Base-by-base conservation (phyloP, 2,888 invertebrate genomes). In the Theretra japonica region DNA sequence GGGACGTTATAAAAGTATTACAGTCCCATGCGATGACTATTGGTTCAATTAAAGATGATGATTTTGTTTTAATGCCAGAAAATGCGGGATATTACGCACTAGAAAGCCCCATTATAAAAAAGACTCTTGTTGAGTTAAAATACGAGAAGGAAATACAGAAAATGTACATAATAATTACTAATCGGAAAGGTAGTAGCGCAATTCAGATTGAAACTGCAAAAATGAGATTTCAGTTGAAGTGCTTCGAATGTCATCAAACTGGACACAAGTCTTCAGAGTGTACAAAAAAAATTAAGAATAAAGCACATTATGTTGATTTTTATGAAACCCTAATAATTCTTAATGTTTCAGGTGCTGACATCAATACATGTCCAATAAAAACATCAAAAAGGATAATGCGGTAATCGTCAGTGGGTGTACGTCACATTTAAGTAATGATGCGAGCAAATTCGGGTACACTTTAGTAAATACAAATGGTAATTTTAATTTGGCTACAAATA, bases 371-470 rank as follows among this genome's bases (percentile, higher is more conserved):
- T 53, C 17, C 5, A 53, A n/a, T 53, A 17, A 53, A n/a, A 53
- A 53, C 53, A 19, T 53, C 5, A n/a, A 53, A 53, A 21, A 57
- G 23, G 21, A 57, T 57, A 8, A 21, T 8, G 23, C 23, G 56
- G n/a, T n/a, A n/a, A n/a, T 57, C 57, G 57, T 23, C 57, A 57
- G 57, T 57, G 57, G 21, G 21, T 50, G 50, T 21, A 57, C 57
- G 23, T 57, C n/a, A 21, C 57, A 21, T 21, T n/a, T 57, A n/a
- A 21, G 57, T 21, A 57, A 21, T 21, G 11, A 57, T n/a, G 57
- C 23, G 23, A 57, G 7, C 11, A 57, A 23, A 57, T 57, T 57
- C 57, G 23, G 21, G 11, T 8, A 57, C 56, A 56, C 21, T 23
- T 57, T 21, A 21, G 21, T 21, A 11, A 57, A n/a, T 23, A 6